Percentiles rank a stretch among this genome's conserved stretches.
Evolutionary conservation across 2,113 vertebrate species (phyloP).

Genomic region (Zapus hudsonius): DNA sequence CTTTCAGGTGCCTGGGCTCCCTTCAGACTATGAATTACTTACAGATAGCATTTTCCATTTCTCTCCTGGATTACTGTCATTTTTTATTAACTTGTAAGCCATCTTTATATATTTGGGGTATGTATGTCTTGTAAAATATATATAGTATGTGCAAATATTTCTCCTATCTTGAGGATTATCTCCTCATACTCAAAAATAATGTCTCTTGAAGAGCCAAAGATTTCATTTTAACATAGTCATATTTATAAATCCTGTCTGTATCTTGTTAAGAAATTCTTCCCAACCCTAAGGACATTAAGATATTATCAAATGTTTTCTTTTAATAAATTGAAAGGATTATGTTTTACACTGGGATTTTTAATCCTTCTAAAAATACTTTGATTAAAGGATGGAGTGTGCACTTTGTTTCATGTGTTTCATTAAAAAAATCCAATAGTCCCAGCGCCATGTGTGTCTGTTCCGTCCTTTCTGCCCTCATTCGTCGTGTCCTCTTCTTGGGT

Average conservation of each 20-base stretch:
- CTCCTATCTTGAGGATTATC: not conserved
- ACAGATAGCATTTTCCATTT: not conserved
- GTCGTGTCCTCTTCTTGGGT: not conserved
- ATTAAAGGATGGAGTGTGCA: not conserved
- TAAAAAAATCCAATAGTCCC: not conserved
- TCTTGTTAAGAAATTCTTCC: slow-evolving; percentile 38
- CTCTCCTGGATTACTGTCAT: not conserved
- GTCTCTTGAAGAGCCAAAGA: not conserved
- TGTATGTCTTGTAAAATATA: not conserved
- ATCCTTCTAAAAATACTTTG: slow-evolving; percentile 23
- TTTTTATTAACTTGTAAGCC: not conserved
- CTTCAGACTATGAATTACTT: not conserved
- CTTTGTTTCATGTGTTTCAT: not conserved
- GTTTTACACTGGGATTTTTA: slow-evolving; percentile 41
- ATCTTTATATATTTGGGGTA: slow-evolving; percentile 1
- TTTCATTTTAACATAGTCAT: slow-evolving; percentile 5
- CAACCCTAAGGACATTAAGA: not conserved
- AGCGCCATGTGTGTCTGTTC: not conserved
- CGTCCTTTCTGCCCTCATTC: not conserved
- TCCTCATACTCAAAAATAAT: slow-evolving; percentile 39
- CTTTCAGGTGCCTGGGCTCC: not conserved
- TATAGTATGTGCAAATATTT: not conserved
- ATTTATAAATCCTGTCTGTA: not conserved
- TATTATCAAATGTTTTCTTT: slow-evolving; percentile 8
- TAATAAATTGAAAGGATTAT: slow-evolving; percentile 24